Conservation (phyloP, 2,888 invertebrate species). For the Microchrysa polita region DNA sequence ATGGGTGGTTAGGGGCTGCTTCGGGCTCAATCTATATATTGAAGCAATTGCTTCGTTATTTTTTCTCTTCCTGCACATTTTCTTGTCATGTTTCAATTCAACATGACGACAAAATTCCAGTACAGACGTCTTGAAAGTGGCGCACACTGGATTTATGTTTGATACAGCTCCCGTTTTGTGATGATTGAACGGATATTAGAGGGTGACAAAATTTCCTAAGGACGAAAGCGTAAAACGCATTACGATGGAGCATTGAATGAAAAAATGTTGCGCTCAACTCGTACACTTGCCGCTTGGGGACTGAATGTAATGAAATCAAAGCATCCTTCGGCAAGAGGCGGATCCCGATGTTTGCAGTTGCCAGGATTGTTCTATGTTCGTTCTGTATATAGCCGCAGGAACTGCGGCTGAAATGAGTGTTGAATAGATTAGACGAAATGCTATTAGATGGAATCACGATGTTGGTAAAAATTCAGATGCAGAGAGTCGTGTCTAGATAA, state of each 20-base stretch:
- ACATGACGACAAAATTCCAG: background rate
- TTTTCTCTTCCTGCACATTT: background rate
- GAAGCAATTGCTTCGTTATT: background rate
- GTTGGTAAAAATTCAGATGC: background rate
- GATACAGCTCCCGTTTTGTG: background rate
- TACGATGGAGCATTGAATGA: background rate
- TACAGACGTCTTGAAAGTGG: no score
- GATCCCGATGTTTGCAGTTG: background rate
- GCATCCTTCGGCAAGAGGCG: background rate
- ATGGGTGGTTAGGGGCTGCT: no score
- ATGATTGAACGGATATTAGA: conserved; percentile 10
- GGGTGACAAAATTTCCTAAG: background rate
- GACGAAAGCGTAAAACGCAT: background rate
- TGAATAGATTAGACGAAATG: background rate
- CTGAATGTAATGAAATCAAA: conserved; percentile 2
- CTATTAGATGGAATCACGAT: background rate
- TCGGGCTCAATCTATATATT: no score
- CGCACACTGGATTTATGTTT: no score
- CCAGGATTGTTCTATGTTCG: background rate
- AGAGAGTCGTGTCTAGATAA: background rate
- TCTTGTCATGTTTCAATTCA: background rate
- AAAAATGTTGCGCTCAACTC: background rate
- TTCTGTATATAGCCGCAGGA: background rate
- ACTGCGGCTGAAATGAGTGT: background rate
- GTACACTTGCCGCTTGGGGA: background rate